A percentile compares a stretch with the other conserved stretches of the same genome.
Conservation (phyloP, 2,888 invertebrate genomes). For the Euspilapteryx auroguttella region DNA sequence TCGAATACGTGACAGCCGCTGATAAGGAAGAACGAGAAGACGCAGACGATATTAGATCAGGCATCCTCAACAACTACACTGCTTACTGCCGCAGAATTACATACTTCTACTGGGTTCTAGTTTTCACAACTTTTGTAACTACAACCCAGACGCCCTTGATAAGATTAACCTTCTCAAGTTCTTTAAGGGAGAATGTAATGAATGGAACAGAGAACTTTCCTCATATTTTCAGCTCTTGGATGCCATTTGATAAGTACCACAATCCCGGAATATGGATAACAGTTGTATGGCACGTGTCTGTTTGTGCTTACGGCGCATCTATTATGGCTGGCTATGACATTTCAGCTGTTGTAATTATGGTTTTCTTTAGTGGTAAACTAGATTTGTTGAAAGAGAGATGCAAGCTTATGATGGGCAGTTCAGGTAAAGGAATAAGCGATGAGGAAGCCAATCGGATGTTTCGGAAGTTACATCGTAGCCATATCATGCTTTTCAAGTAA, state of each 20-base stretch:
- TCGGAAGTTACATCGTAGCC: slow-evolving; percentile 22
- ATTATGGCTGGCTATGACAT: slow-evolving; percentile 33
- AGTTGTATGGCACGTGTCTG: slow-evolving; percentile 21
- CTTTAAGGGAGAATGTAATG: slow-evolving; percentile 19
- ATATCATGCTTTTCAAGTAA: slow-evolving; percentile 30
- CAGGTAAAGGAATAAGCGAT: slow-evolving; percentile 12
- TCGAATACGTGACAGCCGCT: slow-evolving; percentile 29
- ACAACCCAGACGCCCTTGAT: slow-evolving; percentile 23
- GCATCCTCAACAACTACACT: slow-evolving; percentile 27
- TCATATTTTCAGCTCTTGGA: slow-evolving; percentile 43
- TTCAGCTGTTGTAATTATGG: slow-evolving; percentile 26
- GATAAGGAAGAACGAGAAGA: slow-evolving; percentile 29
- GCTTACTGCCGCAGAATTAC: slow-evolving; percentile 28
- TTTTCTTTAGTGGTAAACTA: slow-evolving; percentile 37
- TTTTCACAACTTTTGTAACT: slow-evolving; percentile 25
- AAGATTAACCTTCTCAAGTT: slow-evolving; percentile 19
- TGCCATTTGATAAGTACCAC: slow-evolving; percentile 33
- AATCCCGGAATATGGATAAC: slow-evolving; percentile 34
- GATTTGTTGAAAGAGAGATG: slow-evolving; percentile 32
- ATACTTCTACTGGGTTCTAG: slow-evolving; percentile 33
- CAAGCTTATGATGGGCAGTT: slow-evolving; percentile 20
- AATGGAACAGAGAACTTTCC: slow-evolving; percentile 33
- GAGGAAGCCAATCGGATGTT: slow-evolving; percentile 15
- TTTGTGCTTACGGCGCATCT: slow-evolving; percentile 25
- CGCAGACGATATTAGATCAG: slow-evolving; percentile 13